A percentile compares a stretch with the other conserved stretches of the same genome.
phyloP scores from a whole-genome alignment of 2,797 vertebrate genomes.

The Melanotaenia nigrans region DNA sequence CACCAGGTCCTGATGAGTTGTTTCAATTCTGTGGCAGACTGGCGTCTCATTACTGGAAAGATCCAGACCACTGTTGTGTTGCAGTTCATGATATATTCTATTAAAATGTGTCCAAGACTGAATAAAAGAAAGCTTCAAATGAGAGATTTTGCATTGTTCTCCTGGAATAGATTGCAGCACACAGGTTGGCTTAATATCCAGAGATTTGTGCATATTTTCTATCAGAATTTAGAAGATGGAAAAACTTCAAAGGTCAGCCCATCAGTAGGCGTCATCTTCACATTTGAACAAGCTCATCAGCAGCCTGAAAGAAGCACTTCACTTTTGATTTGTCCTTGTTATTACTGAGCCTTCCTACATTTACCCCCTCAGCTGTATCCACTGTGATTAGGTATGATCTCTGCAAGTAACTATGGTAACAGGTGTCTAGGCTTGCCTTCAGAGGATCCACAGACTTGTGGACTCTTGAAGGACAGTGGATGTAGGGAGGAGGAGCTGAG shows the following conservation, averaged over 20 bases:
- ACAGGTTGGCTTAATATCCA: background rate
- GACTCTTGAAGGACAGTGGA: conserved; percentile 45
- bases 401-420: conserved; percentile 44
- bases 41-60: no score
- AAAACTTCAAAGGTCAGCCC: conserved; percentile 21
- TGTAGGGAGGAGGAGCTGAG: background rate
- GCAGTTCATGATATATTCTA: no score
- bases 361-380: conserved; percentile 14
- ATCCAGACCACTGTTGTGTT: no score
- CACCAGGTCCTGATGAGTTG: no score
- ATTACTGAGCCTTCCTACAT: conserved; percentile 4
- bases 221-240: background rate
- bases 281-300: conserved; percentile 13
- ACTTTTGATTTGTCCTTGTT: conserved; percentile 5
- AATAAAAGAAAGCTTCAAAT: background rate
- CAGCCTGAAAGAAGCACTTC: background rate
- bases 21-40: no score
- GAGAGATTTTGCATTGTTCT: background rate
- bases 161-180: background rate
- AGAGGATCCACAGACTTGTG: conserved; percentile 19
- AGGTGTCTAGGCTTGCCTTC: conserved; percentile 18
- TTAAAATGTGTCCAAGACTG: no score
- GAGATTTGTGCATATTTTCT: background rate
- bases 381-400: conserved; percentile 38
- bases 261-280: conserved; percentile 9